Evolutionary conservation across 2,888 invertebrate genomes (phyloP), one percentile per base, ranked within the genome.

Genomic region (Thera britannica): DNA sequence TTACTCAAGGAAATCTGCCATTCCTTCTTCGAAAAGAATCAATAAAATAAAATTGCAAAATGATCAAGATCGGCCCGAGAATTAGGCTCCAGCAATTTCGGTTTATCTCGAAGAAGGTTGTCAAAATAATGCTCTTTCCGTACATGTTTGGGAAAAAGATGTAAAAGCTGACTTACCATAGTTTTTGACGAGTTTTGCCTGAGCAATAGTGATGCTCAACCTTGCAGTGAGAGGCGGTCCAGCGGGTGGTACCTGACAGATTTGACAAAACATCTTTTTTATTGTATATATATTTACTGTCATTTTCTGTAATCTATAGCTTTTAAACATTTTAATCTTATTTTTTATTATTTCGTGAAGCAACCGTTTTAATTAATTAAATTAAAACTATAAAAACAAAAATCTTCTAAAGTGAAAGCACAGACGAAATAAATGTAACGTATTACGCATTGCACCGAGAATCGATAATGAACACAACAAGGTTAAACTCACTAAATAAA

Each of bases 101-200:
- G 1, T 23, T 1, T 23, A 23, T 23, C 1, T 23, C 23, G 23
- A 23, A 23, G 23, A 23, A 23, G 23, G 23, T 23, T 23, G 23
- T 23, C 23, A 23, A 23, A 23, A 23, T 23, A 23, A 23, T 23
- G 23, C 23, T 23, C 23, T 23, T 23, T 23, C 1, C 23, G 23
- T 23, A 23, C 23, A 23, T 23, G 23, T 23, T 23, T 23, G 38
- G 2, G 11, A 12, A 41, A 7, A 12, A n/a, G 41, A 56, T 12
- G 0, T 41, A 41, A 7, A 54, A 9, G 7, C 34, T 35, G 2
- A 51, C 88, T 82, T 75, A 93, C 94, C 98, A 95, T 99, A 99
- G 88, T 99, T 99, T 92, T 98, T 98, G 7, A 97, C 96, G 70
- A 99, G 94, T 90, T 98, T 98, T 2, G 98, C 98, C 95, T 98